Percentiles rank a stretch among this genome's conserved stretches.
These are phyloP conservation scores for Acanthopagrus latus DNA, from an alignment of 2,797 vertebrate species.

Conservation along the genomic window DNA sequence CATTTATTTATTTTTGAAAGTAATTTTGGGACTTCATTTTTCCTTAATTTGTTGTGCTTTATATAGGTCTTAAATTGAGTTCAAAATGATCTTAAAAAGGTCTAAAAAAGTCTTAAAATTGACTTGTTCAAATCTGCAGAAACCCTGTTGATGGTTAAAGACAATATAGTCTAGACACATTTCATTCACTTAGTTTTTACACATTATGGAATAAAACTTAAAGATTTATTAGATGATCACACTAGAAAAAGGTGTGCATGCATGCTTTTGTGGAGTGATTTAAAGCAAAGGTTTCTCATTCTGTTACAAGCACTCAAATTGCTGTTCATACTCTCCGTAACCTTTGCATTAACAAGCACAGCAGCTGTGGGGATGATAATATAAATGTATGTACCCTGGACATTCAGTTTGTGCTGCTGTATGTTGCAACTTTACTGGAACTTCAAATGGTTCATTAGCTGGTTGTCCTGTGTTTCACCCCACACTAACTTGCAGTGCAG, in stretches of 20 bases:
- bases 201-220: background rate
- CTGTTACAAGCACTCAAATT: constrained; percentile 17
- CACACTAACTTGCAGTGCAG: constrained; percentile 36
- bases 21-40: no score
- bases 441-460: constrained; percentile 74
- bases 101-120: no score
- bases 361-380: constrained; percentile 66
- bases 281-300: constrained; percentile 21
- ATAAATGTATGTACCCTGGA: constrained; percentile 63
- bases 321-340: constrained; percentile 61
- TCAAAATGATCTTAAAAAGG: no score
- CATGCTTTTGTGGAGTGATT: constrained; percentile 8
- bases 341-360: constrained; percentile 72
- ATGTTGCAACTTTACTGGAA: constrained; percentile 60
- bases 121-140: no score
- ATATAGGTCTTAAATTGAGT: no score
- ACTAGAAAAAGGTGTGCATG: background rate
- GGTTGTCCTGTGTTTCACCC: constrained; percentile 70
- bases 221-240: constrained; percentile 15
- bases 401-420: constrained; percentile 55
- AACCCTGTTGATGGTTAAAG: background rate
- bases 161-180: background rate
- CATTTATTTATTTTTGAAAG: no score
- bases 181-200: background rate
- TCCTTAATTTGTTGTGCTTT: no score